phyloP scores from a whole-genome alignment of 2,888 invertebrate genomes.

The Archips crataeganus region DNA sequence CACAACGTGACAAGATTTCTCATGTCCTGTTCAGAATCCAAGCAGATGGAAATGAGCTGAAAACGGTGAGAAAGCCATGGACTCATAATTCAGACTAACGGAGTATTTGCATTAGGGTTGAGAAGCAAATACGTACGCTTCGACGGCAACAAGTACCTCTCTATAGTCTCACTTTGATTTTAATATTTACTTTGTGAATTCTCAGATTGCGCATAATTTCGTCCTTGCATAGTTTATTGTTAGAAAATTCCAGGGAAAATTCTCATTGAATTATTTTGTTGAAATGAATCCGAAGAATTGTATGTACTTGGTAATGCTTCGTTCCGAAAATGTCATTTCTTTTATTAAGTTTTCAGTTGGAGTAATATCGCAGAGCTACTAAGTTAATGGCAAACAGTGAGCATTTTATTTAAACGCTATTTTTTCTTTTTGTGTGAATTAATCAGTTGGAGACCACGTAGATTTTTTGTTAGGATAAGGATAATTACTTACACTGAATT shows the following conservation, averaged over 20 bases:
- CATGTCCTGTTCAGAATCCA: slow-evolving; percentile 43
- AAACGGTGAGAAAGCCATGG: slow-evolving; percentile 46
- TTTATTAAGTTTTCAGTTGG: not conserved
- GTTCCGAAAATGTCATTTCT: not conserved
- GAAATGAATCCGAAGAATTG: not conserved
- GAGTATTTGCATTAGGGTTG: slow-evolving; percentile 65
- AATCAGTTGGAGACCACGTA: slow-evolving; percentile 9
- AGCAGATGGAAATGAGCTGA: slow-evolving; percentile 51
- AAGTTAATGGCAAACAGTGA: not conserved
- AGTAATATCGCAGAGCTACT: not conserved
- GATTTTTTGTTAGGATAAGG: slow-evolving; percentile 19
- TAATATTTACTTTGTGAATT: slow-evolving; percentile 54
- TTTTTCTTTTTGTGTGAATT: not conserved
- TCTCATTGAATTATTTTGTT: slow-evolving; percentile 4
- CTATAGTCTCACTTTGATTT: slow-evolving; percentile 51
- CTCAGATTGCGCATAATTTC: slow-evolving; percentile 19
- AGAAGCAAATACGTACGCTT: slow-evolving; percentile 60
- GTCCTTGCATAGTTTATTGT: slow-evolving; percentile 29
- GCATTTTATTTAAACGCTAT: not conserved
- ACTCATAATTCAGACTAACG: slow-evolving; percentile 56
- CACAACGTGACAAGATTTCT: slow-evolving; percentile 40
- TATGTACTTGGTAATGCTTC: not conserved
- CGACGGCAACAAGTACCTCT: slow-evolving; percentile 53
- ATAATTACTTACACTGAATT: slow-evolving; percentile 28
- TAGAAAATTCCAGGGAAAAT: slow-evolving; percentile 7